Conservation (phyloP, 2,113 vertebrate genomes). For the Dromiciops gliroides region DNA sequence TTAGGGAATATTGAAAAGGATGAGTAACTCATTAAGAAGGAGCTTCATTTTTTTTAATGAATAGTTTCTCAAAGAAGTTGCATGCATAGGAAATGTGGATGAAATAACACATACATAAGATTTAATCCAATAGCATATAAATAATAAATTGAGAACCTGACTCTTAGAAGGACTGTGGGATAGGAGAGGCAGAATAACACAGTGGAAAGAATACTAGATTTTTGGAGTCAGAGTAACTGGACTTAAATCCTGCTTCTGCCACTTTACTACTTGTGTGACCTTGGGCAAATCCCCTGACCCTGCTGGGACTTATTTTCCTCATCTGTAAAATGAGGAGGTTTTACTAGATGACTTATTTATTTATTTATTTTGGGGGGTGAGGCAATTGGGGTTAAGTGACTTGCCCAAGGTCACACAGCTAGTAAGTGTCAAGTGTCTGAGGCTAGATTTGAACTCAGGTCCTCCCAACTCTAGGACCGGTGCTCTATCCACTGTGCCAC, state of each 20-base stretch:
- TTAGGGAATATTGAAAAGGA: conserved; percentile 52
- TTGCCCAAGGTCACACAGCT: no score
- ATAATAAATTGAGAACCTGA: conserved; percentile 33
- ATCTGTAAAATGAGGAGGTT: background rate
- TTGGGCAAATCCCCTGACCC: background rate
- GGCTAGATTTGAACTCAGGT: no score
- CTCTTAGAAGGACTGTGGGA: conserved; percentile 37
- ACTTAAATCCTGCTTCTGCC: background rate
- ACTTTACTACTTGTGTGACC: background rate
- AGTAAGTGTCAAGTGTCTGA: no score
- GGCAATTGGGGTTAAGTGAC: no score
- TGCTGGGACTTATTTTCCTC: background rate
- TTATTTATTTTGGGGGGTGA: no score
- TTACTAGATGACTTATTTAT: background rate
- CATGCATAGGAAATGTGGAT: conserved; percentile 26
- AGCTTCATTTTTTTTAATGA: background rate
- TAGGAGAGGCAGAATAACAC: background rate
- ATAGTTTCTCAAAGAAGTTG: conserved; percentile 40
- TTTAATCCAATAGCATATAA: conserved; percentile 6
- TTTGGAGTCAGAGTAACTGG: background rate
- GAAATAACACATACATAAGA: background rate
- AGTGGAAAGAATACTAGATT: background rate
- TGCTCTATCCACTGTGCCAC: no score
- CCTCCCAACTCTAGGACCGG: no score
- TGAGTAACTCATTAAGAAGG: conserved; percentile 58